Evolutionary conservation across 2,888 invertebrate genomes (phyloP).

Genomic region (Campopleginae sp.): DNA sequence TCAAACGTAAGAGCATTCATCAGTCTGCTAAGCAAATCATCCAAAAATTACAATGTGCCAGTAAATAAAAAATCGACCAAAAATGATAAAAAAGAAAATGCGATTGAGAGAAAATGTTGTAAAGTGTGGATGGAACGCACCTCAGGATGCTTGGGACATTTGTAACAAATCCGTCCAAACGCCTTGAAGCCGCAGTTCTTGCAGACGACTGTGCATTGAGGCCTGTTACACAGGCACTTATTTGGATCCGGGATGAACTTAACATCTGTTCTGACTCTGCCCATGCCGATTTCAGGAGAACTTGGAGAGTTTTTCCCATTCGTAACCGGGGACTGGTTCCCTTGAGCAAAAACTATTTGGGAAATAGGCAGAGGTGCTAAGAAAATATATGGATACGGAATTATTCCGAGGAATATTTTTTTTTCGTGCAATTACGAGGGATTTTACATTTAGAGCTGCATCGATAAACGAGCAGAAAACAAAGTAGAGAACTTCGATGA

Average conservation of each 20-base stretch:
- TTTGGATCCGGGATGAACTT: not conserved
- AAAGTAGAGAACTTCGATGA: not conserved
- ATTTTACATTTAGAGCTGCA: not conserved
- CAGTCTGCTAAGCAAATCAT: not conserved
- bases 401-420: not conserved
- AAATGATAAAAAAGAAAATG: not conserved
- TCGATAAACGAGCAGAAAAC: not conserved
- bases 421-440: not conserved
- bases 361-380: not conserved
- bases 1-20: slow-evolving; percentile 32
- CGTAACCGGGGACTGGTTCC: not conserved
- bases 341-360: not conserved
- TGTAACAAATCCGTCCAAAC: slow-evolving; percentile 71
- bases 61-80: not conserved
- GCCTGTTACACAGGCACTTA: slow-evolving; percentile 72
- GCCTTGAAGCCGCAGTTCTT: slow-evolving; percentile 71
- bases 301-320: not conserved
- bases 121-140: slow-evolving; percentile 54
- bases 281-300: not conserved
- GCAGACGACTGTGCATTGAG: slow-evolving; percentile 70
- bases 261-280: slow-evolving; percentile 52
- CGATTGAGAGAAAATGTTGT: not conserved
- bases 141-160: slow-evolving; percentile 72
- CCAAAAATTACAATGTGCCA: not conserved
- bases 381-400: not conserved